Evolutionary conservation across 2,113 vertebrate species (phyloP).

Genomic region (Pygoscelis antarcticus): DNA sequence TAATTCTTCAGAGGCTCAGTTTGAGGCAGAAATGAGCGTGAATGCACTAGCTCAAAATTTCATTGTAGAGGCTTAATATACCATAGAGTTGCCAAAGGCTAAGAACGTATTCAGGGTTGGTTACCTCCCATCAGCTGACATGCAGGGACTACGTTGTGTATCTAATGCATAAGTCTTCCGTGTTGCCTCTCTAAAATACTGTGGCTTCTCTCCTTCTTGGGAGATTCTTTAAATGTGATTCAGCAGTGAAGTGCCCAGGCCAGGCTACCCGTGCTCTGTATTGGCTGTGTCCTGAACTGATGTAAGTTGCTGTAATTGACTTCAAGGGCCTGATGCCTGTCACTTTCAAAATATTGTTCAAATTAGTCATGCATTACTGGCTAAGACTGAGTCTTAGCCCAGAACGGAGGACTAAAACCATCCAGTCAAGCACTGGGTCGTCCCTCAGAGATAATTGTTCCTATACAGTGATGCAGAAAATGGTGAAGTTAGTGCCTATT

Average conservation of each 20-base stretch:
- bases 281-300: not conserved
- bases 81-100: not conserved
- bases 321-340: not conserved
- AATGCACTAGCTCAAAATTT: not conserved
- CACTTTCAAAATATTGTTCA: not conserved
- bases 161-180: accelerated
- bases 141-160: no score
- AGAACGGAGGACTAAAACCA: not conserved
- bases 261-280: not conserved
- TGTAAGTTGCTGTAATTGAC: not conserved
- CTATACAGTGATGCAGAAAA: not conserved
- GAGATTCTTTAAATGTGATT: not conserved
- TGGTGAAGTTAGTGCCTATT: not conserved
- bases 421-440: not conserved
- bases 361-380: no score
- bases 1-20: not conserved
- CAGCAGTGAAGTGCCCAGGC: not conserved
- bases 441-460: not conserved
- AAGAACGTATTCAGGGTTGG: not conserved
- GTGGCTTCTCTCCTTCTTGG: not conserved
- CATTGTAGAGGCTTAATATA: not conserved
- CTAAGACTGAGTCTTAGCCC: not conserved
- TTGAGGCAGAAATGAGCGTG: not conserved
- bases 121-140: not conserved
- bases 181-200: not conserved